Conservation (phyloP, 2,888 invertebrate species). For the Leptinotarsa juncta region DNA sequence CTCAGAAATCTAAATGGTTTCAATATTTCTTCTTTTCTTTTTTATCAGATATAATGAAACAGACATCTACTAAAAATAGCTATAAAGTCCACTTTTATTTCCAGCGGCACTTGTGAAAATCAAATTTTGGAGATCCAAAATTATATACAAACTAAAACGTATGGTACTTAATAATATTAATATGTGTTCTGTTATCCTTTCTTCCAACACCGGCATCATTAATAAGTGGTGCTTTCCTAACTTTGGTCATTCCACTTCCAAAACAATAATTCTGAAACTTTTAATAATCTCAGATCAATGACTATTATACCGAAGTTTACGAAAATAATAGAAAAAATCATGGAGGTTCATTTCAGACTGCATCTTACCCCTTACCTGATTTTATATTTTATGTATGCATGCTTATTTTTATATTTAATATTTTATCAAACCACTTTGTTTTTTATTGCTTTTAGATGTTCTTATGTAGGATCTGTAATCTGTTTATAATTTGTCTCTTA, state of each 20-base stretch:
- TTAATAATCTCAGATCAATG: background rate
- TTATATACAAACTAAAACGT: background rate
- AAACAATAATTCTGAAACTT: background rate
- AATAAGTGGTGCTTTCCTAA: background rate
- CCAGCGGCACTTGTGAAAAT: background rate
- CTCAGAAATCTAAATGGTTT: background rate
- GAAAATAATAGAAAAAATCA: no score
- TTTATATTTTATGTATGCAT: no score
- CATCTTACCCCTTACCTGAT: no score
- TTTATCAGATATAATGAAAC: background rate
- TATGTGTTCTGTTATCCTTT: background rate
- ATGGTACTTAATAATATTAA: background rate
- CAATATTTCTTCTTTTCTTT: background rate
- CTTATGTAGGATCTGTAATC: no score
- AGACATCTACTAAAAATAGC: background rate
- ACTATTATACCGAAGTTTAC: background rate
- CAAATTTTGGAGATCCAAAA: background rate
- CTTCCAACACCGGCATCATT: background rate
- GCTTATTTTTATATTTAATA: no score
- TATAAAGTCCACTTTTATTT: background rate
- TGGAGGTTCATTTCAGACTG: no score
- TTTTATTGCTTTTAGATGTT: no score
- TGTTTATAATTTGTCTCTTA: no score
- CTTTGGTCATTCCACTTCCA: background rate
- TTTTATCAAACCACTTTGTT: no score